phyloP scores from a whole-genome alignment of 2,797 vertebrate species.

The Tamandua tetradactyla region DNA sequence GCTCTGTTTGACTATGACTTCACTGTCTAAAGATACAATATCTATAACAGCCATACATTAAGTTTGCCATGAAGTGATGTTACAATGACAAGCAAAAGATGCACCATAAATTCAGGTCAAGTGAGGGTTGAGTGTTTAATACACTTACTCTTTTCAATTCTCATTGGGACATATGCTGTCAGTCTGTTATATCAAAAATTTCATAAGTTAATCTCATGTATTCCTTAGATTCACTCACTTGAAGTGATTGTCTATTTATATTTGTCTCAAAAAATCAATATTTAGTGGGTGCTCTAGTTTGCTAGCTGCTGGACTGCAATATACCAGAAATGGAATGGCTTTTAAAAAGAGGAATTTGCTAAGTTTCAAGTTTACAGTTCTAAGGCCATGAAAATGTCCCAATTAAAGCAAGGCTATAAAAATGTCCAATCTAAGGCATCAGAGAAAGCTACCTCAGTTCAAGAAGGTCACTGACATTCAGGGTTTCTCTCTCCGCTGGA shows the following conservation, averaged over 20 bases:
- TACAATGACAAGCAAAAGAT: background rate
- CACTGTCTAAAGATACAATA: background rate
- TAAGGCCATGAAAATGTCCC: too few relatives aligned
- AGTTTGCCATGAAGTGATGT: background rate
- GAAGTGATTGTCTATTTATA: background rate
- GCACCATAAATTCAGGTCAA: background rate
- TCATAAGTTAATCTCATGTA: background rate
- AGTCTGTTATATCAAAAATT: background rate
- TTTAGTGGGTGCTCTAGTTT: too few relatives aligned
- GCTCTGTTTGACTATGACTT: background rate
- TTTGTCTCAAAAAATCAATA: background rate
- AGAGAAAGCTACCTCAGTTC: too few relatives aligned
- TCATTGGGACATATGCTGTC: background rate
- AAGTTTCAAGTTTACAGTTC: too few relatives aligned
- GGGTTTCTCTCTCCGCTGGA: too few relatives aligned
- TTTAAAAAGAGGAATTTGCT: too few relatives aligned
- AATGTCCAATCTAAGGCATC: too few relatives aligned
- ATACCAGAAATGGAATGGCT: too few relatives aligned
- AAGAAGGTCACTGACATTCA: too few relatives aligned
- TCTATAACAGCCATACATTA: background rate
- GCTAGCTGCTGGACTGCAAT: too few relatives aligned
- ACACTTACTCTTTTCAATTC: background rate
- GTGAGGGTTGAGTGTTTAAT: background rate
- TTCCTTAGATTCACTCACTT: background rate
- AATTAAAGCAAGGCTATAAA: too few relatives aligned